Evolutionary conservation across 1,140 invertebrate genomes (phyloP), one percentile per base, ranked within the genome.

Genomic region (Eufriesea mexicana): DNA sequence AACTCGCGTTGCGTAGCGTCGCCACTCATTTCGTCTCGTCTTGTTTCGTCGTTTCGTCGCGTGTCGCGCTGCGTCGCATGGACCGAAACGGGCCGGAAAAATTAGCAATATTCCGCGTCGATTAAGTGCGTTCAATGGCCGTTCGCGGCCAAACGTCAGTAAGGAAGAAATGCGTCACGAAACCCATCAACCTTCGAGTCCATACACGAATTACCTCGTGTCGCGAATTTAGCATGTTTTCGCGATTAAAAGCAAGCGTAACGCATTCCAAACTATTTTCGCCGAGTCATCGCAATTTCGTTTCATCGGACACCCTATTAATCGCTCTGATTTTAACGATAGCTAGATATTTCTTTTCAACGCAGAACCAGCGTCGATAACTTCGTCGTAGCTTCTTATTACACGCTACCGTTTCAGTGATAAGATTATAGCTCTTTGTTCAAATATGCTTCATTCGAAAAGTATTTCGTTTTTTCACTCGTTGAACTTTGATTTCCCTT

Each of bases 101-200:
- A 25, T 51, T 62, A 45, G 18, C 45, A 49, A 66, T 49, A 51
- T 74, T 28, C 70, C 23, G 51, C 16, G 42, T 25, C 18, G 59
- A 70, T 86, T 82, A 68, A 70, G 8, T 54, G 57, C 16, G 55
- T 51, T 45, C 51, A 76, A 73, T 25, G 54, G 12, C 18, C 54
- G 35, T 49, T 64, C n/a, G 45, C 42, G 7, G 10, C 8, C 8
- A 28, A 16, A 68, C 71, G 12, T 35, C 28, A 72, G 42, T 1
- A 5, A 57, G 45, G 59, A 72, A 79, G 71, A 70, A 76, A 35
- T 66, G 57, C 61, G 20, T 28, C 42, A 47, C 20, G 47, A 55
- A 57, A 28, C 10, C n/a, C 47, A 84, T 14, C 7, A 35, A 64
- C 23, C 57, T 70, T 61, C 20, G 72, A 16, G 20, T 73, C 55